Percentiles rank a stretch among this genome's conserved stretches.
Conservation (phyloP, 2,113 vertebrate species). For the Spizaetus ornatus region DNA sequence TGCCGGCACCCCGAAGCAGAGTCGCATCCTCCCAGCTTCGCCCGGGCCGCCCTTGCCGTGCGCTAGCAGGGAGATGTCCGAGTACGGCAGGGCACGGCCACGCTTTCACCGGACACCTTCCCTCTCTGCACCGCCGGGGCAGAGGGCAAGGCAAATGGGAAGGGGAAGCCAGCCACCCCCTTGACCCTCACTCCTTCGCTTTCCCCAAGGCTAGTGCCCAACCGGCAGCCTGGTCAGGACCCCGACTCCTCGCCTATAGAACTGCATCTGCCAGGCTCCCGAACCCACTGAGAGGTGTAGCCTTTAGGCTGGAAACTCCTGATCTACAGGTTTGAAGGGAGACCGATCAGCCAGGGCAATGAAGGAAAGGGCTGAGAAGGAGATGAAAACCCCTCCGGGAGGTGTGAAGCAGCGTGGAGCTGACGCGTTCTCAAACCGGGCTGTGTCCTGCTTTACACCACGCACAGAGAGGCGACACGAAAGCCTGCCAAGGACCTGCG, state of each 20-base stretch:
- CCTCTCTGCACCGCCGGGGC: neutral
- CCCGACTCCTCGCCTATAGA: rapidly evolving
- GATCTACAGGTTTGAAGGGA: neutral
- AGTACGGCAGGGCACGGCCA: rapidly evolving
- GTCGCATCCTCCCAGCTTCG: neutral
- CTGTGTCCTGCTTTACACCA: neutral
- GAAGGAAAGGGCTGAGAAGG: neutral
- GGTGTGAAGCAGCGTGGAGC: neutral
- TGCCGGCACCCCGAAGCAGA: neutral
- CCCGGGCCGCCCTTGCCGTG: neutral
- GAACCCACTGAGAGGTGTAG: neutral
- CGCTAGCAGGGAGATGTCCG: neutral
- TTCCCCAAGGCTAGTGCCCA: neutral
- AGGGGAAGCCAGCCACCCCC: neutral
- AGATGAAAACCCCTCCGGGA: rapidly evolving
- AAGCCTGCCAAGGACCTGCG: neutral
- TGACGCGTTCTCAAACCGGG: neutral
- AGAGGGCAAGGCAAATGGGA: neutral
- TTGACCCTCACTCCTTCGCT: neutral
- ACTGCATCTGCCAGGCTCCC: neutral
- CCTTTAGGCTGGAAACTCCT: neutral
- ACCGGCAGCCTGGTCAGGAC: neutral
- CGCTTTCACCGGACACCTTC: rapidly evolving
- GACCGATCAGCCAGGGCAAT: neutral
- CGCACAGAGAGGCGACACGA: rapidly evolving